These are phyloP conservation scores for Tipula helvola DNA, from an alignment of 2,888 invertebrate species.

Conservation along the genomic window DNA sequence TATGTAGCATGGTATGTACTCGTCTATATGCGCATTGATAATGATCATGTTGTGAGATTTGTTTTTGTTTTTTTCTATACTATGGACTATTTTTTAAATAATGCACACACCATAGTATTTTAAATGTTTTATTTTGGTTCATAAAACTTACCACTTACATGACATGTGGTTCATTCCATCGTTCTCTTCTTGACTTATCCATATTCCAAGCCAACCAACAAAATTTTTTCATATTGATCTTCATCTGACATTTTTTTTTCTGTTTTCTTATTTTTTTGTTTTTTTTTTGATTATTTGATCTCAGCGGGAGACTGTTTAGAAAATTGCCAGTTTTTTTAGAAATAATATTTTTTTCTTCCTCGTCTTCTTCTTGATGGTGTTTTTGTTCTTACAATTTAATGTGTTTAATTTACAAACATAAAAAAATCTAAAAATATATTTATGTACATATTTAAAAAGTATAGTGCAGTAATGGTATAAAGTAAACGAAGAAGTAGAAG, in stretches of 20 bases:
- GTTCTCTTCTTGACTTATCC: background rate
- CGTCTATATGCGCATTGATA: background rate
- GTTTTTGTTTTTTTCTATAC: background rate
- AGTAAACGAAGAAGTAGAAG: background rate
- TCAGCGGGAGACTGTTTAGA: constrained; percentile 12
- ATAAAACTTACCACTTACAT: constrained; percentile 9
- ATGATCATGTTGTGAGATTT: background rate
- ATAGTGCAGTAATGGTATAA: background rate
- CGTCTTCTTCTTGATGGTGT: background rate
- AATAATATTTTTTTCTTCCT: background rate
- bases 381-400: background rate
- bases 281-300: constrained; percentile 10
- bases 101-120: background rate
- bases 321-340: constrained; percentile 10
- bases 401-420: background rate
- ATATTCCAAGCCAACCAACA: background rate
- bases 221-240: background rate
- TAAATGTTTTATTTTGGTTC: constrained; percentile 5
- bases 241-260: background rate
- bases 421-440: background rate
- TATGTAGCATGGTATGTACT: background rate
- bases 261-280: background rate
- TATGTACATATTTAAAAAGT: background rate
- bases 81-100: background rate
- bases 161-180: constrained; percentile 7